A percentile compares a stretch with the other conserved stretches of the same genome.
phyloP scores from a whole-genome alignment of 2,113 vertebrate species.

The Pagrus major region DNA sequence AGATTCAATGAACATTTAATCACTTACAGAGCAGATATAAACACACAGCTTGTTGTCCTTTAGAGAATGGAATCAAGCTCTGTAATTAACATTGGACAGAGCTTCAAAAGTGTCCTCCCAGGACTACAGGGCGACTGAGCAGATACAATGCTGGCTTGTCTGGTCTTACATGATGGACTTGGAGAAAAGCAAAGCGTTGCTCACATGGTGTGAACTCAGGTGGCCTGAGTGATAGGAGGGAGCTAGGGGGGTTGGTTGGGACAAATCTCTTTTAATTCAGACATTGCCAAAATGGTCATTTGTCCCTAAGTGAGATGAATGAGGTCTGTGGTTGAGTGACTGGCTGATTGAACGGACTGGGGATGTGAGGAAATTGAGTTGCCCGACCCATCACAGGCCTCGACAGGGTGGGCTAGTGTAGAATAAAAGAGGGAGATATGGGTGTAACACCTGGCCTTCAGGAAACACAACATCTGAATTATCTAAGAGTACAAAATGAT shows the following conservation, averaged over 20 bases:
- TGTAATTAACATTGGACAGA: slow-evolving; percentile 36
- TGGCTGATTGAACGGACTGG: slow-evolving; percentile 76
- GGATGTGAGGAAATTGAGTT: slow-evolving; percentile 79
- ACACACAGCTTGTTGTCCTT: slow-evolving; percentile 28
- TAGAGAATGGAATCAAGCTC: slow-evolving; percentile 17
- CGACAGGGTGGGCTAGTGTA: slow-evolving; percentile 25
- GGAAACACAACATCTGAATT: slow-evolving; percentile 26
- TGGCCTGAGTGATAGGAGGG: slow-evolving; percentile 47
- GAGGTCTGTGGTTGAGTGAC: slow-evolving; percentile 75
- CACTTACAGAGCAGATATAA: slow-evolving; percentile 45
- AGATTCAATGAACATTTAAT: slow-evolving; percentile 68
- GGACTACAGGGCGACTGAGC: slow-evolving; percentile 22
- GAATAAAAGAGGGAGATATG: slow-evolving; percentile 11
- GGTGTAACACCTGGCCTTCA: slow-evolving; percentile 44
- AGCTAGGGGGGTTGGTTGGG: slow-evolving; percentile 14
- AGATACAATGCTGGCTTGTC: slow-evolving; percentile 47
- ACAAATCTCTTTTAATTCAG: slow-evolving; percentile 76
- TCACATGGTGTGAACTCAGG: slow-evolving; percentile 51
- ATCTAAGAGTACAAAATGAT: not conserved
- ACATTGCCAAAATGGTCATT: slow-evolving; percentile 80
- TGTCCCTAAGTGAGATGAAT: slow-evolving; percentile 83
- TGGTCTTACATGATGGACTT: slow-evolving; percentile 33
- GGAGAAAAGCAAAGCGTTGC: slow-evolving; percentile 32
- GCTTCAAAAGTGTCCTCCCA: slow-evolving; percentile 2
- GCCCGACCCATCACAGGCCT: slow-evolving; percentile 71